Evolutionary conservation across 2,113 vertebrate genomes (phyloP), one percentile per base, ranked within the genome.

Genomic region (Carollia perspicillata): DNA sequence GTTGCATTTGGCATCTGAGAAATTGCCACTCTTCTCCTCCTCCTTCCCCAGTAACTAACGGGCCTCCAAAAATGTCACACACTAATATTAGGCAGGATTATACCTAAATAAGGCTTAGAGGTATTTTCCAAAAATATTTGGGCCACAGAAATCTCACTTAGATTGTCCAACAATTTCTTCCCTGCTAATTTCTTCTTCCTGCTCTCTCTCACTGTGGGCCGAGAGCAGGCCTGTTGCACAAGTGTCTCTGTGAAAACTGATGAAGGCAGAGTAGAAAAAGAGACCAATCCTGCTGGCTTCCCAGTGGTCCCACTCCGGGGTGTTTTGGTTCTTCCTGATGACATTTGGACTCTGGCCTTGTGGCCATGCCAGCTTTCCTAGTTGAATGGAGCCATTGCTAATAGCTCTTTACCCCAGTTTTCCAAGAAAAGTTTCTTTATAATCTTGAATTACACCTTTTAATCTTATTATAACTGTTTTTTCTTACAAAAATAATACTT

Each of bases 71-170:
- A 81, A 55, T 89, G 40, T 81, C 77, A 77, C 17, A 35, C 40
- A 53, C 22, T 78, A 42, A 8, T 77, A 23, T 65, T 78, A 60
- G n/a, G 12, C 66, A 88, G 37, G n/a, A 71, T 55, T 63, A 55
- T 40, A 75, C 40, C 60, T 93, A 69, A 78, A 58, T 81, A 86
- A 95, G 84, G 12, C 18, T 60, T 77, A 10, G 33, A 51, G 58
- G 74, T 85, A 60, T 17, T 84, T 95, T 63, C 79, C 51, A 84
- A 93, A 93, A 93, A 49, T 88, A 87, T 47, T 53, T 16, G 22
- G 55, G 22, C 44, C 92, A 12, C 13, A 77, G 58, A 95, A 92
- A 81, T 71, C 33, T 68, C 3, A 14, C 40, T 71, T 84, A n/a
- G 35, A 22, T 78, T 65, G 20, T 65, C 23, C 13, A 7, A 17